phyloP scores from a whole-genome alignment of 2,888 invertebrate species.

The Ferrisia virgata region DNA sequence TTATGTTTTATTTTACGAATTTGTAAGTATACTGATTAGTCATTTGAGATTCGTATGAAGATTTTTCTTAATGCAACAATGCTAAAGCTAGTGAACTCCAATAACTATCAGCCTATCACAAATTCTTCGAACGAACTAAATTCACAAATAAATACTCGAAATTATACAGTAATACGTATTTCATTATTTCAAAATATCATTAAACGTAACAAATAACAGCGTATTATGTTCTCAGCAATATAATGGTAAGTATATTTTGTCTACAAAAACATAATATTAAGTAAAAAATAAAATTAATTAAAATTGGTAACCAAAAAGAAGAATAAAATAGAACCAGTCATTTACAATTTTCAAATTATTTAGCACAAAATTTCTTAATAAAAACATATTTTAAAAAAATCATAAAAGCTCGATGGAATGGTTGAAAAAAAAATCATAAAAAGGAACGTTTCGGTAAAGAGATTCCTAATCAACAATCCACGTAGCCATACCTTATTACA shows the following conservation, averaged over 20 bases:
- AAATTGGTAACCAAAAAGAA: slow-evolving; percentile 8
- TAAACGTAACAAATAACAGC: not conserved
- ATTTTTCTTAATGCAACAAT: no score
- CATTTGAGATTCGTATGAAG: no score
- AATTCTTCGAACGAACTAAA: not conserved
- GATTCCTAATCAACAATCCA: not conserved
- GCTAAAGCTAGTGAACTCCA: no score
- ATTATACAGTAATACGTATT: no score
- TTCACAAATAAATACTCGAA: not conserved
- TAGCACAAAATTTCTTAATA: not conserved
- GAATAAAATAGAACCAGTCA: no score
- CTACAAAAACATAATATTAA: not conserved
- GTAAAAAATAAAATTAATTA: not conserved
- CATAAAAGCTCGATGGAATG: slow-evolving; percentile 21
- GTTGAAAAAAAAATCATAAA: not conserved
- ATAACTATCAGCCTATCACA: not conserved
- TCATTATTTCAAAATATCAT: not conserved
- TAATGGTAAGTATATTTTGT: not conserved
- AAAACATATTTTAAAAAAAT: not conserved
- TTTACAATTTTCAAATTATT: not conserved
- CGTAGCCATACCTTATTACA: not conserved
- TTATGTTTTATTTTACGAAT: not conserved
- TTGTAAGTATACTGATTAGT: no score
- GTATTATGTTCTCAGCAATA: not conserved
- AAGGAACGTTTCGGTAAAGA: not conserved